Evolutionary conservation across 2,113 vertebrate species (phyloP).

Genomic region (Saimiri boliviensis): DNA sequence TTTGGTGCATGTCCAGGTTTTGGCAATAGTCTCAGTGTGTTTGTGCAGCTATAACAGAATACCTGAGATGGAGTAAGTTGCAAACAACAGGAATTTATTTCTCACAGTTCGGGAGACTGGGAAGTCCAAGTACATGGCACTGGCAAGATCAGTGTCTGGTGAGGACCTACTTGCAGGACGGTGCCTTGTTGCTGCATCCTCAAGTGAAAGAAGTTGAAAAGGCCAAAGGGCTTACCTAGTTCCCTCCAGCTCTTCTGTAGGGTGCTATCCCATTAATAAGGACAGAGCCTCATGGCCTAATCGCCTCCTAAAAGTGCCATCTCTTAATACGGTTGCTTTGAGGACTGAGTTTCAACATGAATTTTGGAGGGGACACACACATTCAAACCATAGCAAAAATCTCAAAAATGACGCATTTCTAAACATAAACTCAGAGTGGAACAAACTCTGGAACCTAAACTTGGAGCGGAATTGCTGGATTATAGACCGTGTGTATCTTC

Average conservation of each 20-base stretch:
- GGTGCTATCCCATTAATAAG: too few relatives aligned
- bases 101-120: neutral
- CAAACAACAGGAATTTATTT: neutral
- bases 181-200: neutral
- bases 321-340: neutral
- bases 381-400: neutral
- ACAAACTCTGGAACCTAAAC: neutral
- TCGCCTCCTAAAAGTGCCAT: neutral
- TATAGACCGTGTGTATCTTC: neutral
- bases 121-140: neutral
- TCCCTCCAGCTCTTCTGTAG: neutral
- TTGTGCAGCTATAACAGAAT: neutral
- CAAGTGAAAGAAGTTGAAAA: neutral
- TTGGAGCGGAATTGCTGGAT: neutral
- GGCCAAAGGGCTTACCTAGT: too few relatives aligned
- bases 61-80: neutral
- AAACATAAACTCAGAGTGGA: neutral
- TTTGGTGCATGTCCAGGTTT: neutral
- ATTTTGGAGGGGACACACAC: neutral
- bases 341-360: neutral
- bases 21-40: neutral
- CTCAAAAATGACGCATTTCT: fast-evolving
- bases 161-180: neutral
- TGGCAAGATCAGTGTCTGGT: too few relatives aligned
- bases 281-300: neutral